Percentiles rank a stretch among this genome's conserved stretches.
Evolutionary conservation across 2,113 vertebrate genomes (phyloP).

Genomic region (Pseudopipra pipra): DNA sequence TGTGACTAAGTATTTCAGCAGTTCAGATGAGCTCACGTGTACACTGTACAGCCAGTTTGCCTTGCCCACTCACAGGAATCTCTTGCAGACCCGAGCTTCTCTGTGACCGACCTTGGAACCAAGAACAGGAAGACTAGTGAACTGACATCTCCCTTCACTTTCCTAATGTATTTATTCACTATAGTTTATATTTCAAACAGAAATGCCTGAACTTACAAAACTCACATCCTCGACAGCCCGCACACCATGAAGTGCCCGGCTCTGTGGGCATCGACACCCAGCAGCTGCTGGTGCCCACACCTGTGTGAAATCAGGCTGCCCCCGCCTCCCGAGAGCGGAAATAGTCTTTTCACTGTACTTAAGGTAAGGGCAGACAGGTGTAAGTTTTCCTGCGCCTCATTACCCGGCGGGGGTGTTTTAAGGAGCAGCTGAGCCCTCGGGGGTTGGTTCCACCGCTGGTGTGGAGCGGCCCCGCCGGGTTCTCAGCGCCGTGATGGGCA

Average conservation of each 20-base stretch:
- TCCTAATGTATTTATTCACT: rapidly evolving
- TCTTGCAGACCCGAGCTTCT: rapidly evolving
- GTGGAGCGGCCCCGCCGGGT: rapidly evolving
- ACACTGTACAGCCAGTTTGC: rapidly evolving
- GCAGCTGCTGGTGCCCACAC: rapidly evolving
- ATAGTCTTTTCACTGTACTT: rapidly evolving
- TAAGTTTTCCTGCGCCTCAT: rapidly evolving
- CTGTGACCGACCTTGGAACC: rapidly evolving
- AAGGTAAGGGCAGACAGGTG: rapidly evolving
- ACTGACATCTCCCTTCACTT: rapidly evolving
- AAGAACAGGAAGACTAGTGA: rapidly evolving
- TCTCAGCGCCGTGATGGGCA: rapidly evolving
- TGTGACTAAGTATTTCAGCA: rapidly evolving
- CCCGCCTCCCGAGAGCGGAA: rapidly evolving
- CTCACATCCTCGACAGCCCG: rapidly evolving
- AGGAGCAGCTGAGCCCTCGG: too few relatives aligned
- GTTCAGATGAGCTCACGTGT: rapidly evolving
- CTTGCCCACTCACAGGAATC: rapidly evolving
- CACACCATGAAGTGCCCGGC: background rate
- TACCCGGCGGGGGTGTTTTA: rapidly evolving
- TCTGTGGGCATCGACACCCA: rapidly evolving
- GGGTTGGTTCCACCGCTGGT: too few relatives aligned
- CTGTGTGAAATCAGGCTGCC: rapidly evolving
- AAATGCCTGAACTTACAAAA: rapidly evolving
- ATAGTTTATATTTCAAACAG: rapidly evolving